Evolutionary conservation across 2,888 invertebrate genomes (phyloP), one percentile per base, ranked within the genome.

Genomic region (Drosophila falleni): DNA sequence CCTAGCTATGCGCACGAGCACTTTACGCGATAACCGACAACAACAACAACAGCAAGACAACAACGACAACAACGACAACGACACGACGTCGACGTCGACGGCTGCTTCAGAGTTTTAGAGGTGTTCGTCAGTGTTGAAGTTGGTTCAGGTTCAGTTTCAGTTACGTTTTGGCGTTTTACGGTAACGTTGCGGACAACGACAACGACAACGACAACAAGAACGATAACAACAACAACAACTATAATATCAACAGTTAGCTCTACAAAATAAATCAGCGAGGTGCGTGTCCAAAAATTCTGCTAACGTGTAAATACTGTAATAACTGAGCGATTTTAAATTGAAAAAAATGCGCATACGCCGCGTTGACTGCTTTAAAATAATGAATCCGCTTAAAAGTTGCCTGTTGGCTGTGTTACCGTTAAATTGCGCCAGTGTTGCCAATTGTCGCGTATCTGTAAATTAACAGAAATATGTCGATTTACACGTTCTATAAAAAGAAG

Each of bases 121-220:
- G 78, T 87, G 71, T 68, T 73, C 66, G 80, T 66, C 72, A 58
- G 68, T 67, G 72, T 50, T 75, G 75, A 72, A 80, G 82, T 87
- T 85, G 87, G 71, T 80, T 83, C 75, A 82, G 87, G 85, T 85
- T 87, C 80, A 82, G 81, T 88, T 81, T 87, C 74, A 86, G 87
- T 88, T 88, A 86, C 86, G 89, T 88, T 86, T 86, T 81, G 82
- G 84, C 86, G 89, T 80, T 86, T 86, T 86, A 86, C 86, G 89
- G 86, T 86, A 88, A 88, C 89, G 87, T 86, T 78, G 81, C 86
- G 82, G 66, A 81, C 74, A 59, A 63, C 71, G 58, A 59, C 55
- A 56, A 64, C 66, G 16, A 46, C 5, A 56, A 70, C 10, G 41
- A 54, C 8, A 44, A 58, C 51, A 10, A 41, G 31, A 26, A n/a